Evolutionary conservation across 2,113 vertebrate genomes (phyloP), one percentile per base, ranked within the genome.

Genomic region (Rhizomys pruinosus): DNA sequence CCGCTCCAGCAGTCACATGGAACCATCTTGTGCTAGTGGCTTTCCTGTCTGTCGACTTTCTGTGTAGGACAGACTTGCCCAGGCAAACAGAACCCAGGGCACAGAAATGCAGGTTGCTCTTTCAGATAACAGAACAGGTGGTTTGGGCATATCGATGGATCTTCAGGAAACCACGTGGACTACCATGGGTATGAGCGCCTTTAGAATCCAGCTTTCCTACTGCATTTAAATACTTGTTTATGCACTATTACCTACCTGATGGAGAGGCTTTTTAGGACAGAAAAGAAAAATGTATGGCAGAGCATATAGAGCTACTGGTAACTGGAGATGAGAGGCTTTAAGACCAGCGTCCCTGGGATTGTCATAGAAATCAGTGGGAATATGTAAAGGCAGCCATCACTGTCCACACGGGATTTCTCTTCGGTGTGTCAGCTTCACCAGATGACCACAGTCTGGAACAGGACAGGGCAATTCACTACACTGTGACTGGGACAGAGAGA

Each of bases 301-400:
- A 82, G 69, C 1, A 0, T 82, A 32, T 27, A 47, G n/a, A 52
- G 76, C n/a, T 19, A 0, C 29, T 34, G 63, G 77, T 90, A 2
- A 29, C 0, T 20, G 55, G 72, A 63, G 52, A 4, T 0, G 12
- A 63, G 42, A 37, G 59, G 13, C 63, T 25, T 0, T 9, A 72
- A 22, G 37, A 17, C 4, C 8, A 7, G 57, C 23, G 0, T 17
- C 55, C 59, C 61, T 34, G 63, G 23, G 57, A 7, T 2, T 7
- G 15, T 52, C 42, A 16, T 3, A 20, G 17, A 47, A 39, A 57
- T 71, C 2, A 29, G 63, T 3, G 2, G 47, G 44, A 29, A 34
- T 22, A 4, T 0, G 0, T 3, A 27, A 1, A 13, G 2, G 8
- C 2, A 6, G 13, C 39, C 2, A 5, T 32, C 6, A 4, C 34